Percentiles rank a stretch among this genome's conserved stretches.
Conservation (phyloP, 1,140 invertebrate genomes). For the Drosophila arawakana region DNA sequence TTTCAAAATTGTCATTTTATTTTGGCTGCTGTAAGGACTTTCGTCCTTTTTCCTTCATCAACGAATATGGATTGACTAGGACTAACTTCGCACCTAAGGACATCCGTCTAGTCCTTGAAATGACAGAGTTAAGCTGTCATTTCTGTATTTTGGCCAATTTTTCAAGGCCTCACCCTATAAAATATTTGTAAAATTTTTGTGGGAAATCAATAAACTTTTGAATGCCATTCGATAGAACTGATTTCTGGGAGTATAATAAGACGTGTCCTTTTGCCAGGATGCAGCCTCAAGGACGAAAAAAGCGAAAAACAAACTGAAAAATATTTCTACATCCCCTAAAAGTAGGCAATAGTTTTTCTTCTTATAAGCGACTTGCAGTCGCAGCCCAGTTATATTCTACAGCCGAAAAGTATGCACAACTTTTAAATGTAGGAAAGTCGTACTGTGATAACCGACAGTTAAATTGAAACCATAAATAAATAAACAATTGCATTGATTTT, state of each 20-base stretch:
- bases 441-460: no score
- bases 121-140: neutral
- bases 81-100: neutral
- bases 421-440: neutral
- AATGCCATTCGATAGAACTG: conserved; percentile 7
- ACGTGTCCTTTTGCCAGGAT: neutral
- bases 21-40: neutral
- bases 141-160: neutral
- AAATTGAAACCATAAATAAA: neutral
- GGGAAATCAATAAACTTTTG: neutral
- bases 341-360: conserved; percentile 1
- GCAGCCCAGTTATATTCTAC: neutral
- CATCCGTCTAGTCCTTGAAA: neutral
- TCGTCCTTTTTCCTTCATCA: neutral
- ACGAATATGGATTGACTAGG: no score
- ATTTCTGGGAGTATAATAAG: neutral
- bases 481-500: neutral
- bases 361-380: neutral
- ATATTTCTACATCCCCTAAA: neutral
- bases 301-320: neutral
- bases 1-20: neutral
- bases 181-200: neutral
- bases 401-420: neutral
- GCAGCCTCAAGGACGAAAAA: neutral
- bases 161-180: neutral